Conservation (phyloP, 2,113 vertebrate genomes). For the Aegithalos caudatus region DNA sequence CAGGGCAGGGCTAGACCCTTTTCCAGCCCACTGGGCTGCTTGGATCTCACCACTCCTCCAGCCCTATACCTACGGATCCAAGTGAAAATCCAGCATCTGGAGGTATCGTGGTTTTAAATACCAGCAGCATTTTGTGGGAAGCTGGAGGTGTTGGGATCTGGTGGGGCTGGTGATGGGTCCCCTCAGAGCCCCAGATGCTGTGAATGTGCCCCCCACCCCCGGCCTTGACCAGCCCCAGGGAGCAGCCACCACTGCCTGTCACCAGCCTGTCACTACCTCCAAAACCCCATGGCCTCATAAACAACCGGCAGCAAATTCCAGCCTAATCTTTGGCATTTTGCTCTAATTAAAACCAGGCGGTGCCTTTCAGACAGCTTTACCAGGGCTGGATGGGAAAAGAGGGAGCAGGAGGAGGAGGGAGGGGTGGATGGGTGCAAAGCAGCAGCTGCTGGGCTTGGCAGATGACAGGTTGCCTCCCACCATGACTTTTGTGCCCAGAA, state of each 20-base stretch:
- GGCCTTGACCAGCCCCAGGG: background rate
- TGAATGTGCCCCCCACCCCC: background rate
- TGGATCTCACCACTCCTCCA: background rate
- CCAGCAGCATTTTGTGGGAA: background rate
- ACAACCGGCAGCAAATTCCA: conserved; percentile 65
- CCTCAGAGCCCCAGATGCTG: background rate
- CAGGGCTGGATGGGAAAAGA: conserved; percentile 63
- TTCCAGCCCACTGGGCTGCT: background rate
- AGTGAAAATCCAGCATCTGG: background rate
- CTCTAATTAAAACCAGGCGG: conserved; percentile 75
- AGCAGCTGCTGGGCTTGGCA: accelerated
- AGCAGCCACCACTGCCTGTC: background rate
- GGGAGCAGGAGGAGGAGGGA: background rate
- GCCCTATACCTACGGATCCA: accelerated
- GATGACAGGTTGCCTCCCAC: background rate
- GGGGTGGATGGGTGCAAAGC: background rate
- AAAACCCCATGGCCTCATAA: background rate
- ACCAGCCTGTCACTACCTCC: conserved; percentile 28
- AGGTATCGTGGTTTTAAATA: background rate
- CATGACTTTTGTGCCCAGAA: background rate
- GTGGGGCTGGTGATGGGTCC: background rate
- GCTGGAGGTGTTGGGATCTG: background rate
- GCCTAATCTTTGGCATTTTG: conserved; percentile 70
- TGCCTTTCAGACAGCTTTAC: conserved; percentile 72
- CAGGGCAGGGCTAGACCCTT: background rate